A percentile compares a stretch with the other conserved stretches of the same genome.
Evolutionary conservation across 2,113 vertebrate genomes (phyloP).

Genomic region (Melanotaenia duboulayi): DNA sequence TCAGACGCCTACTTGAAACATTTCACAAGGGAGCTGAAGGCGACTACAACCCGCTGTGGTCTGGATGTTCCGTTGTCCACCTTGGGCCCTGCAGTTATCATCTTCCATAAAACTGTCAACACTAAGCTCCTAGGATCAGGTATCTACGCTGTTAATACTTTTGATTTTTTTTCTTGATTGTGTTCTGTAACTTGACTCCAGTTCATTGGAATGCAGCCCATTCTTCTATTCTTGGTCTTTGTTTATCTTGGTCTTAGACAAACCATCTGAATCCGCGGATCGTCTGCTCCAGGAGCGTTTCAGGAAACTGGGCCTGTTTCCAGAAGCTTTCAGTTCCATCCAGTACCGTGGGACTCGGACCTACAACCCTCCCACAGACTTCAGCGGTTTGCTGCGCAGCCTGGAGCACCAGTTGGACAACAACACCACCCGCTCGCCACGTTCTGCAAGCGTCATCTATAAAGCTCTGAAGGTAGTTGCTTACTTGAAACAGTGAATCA

Average conservation of each 20-base stretch:
- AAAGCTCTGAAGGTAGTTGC: constrained; percentile 91
- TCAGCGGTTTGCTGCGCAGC: constrained; percentile 90
- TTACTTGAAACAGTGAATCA: background rate
- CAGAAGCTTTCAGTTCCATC: constrained; percentile 98
- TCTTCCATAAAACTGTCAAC: constrained; percentile 99
- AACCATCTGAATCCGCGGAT: constrained; percentile 90
- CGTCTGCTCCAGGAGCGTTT: constrained; percentile 97
- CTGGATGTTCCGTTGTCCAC: constrained; percentile 97
- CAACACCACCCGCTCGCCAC: constrained; percentile 95
- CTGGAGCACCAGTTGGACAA: constrained; percentile 96
- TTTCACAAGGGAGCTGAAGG: constrained; percentile 96
- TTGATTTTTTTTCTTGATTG: background rate
- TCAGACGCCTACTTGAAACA: constrained; percentile 98
- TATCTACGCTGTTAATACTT: constrained; percentile 49
- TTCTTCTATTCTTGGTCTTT: background rate
- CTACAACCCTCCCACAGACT: constrained; percentile 97
- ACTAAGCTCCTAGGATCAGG: constrained; percentile 96
- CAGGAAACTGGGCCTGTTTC: constrained; percentile 92
- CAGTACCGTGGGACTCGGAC: constrained; percentile 97
- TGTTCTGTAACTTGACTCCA: too few relatives aligned
- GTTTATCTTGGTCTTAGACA: constrained; percentile 78
- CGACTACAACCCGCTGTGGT: constrained; percentile 95
- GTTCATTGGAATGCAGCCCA: background rate
- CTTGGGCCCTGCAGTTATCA: constrained; percentile 94
- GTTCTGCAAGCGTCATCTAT: constrained; percentile 93